Evolutionary conservation across 1,140 invertebrate genomes (phyloP).

Genomic region (Trissolcus basalis): DNA sequence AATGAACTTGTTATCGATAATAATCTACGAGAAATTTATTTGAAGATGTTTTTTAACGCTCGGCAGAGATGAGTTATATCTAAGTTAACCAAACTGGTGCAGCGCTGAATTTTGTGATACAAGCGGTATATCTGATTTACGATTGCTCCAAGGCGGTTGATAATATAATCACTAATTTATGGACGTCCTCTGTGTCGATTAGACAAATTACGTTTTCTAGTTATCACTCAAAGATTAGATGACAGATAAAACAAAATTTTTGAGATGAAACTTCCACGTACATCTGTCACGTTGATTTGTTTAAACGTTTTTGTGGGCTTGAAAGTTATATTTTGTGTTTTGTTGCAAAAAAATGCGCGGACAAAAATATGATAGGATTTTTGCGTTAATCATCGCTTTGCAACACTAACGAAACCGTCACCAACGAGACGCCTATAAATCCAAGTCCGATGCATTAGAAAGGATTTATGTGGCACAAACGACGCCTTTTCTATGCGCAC

Average conservation of each 20-base stretch:
- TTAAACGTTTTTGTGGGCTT: too few species aligned
- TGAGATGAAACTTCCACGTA: too few species aligned
- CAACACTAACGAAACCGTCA: slow-evolving; percentile 49
- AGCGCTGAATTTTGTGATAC: slow-evolving; percentile 8
- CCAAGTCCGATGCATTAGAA: slow-evolving; percentile 49
- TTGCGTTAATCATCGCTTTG: slow-evolving; percentile 36
- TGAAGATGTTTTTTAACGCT: background rate
- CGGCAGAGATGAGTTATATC: slow-evolving; percentile 16
- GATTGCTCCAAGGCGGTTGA: slow-evolving; percentile 13
- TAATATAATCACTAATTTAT: slow-evolving; percentile 21
- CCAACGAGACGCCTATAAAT: slow-evolving; percentile 53
- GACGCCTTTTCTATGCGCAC: slow-evolving; percentile 49
- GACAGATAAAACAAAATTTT: too few species aligned
- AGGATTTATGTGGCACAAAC: slow-evolving; percentile 56
- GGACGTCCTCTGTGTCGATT: slow-evolving; percentile 1
- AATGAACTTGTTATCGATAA: slow-evolving; percentile 11
- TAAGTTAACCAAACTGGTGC: background rate
- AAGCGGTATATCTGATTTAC: slow-evolving; percentile 14
- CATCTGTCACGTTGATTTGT: too few species aligned
- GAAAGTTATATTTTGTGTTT: slow-evolving; percentile 3
- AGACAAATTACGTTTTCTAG: background rate
- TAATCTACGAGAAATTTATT: slow-evolving; percentile 1
- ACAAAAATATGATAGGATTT: too few species aligned
- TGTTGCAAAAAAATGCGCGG: slow-evolving; percentile 17
- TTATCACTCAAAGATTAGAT: too few species aligned